Evolutionary conservation across 2,797 vertebrate genomes (phyloP).

Genomic region (Rhadinocentrus ornatus): DNA sequence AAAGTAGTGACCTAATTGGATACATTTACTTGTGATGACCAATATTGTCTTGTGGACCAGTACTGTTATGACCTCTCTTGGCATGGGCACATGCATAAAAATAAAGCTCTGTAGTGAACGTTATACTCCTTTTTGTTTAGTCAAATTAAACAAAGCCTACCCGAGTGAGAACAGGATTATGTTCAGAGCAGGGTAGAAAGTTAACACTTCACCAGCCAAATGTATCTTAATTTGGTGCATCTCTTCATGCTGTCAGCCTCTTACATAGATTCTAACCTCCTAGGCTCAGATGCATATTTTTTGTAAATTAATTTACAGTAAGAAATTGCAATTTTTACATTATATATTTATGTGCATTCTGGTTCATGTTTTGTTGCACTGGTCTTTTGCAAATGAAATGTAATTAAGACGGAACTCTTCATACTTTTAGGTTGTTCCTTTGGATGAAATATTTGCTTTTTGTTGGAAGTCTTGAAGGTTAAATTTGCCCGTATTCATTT

Average conservation of each 20-base stretch:
- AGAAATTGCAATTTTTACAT: too few relatives aligned
- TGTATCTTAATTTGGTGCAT: constrained; percentile 15
- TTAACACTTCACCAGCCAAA: constrained; percentile 42
- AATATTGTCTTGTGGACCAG: constrained; percentile 7
- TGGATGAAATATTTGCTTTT: not conserved
- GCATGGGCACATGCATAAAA: constrained; percentile 20
- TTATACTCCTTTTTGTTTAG: constrained; percentile 40
- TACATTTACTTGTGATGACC: not conserved
- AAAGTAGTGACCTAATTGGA: not conserved
- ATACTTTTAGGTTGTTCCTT: constrained; percentile 11
- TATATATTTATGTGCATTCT: not conserved
- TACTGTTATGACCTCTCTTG: constrained; percentile 11
- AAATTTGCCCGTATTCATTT: constrained; percentile 18
- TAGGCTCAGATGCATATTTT: not conserved
- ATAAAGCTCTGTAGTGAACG: constrained; percentile 41
- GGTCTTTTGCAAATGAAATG: not conserved
- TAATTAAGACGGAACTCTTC: constrained; percentile 1
- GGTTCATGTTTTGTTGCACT: not conserved
- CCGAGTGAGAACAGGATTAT: constrained; percentile 54
- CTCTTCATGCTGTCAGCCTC: not conserved
- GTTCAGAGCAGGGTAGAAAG: constrained; percentile 35
- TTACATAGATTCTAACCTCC: not conserved
- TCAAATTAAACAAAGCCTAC: constrained; percentile 54
- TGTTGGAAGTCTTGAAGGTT: not conserved
- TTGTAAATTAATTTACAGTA: not conserved